Evolutionary conservation across 2,113 vertebrate genomes (phyloP), one percentile per base, ranked within the genome.

Genomic region (Menura novaehollandiae): DNA sequence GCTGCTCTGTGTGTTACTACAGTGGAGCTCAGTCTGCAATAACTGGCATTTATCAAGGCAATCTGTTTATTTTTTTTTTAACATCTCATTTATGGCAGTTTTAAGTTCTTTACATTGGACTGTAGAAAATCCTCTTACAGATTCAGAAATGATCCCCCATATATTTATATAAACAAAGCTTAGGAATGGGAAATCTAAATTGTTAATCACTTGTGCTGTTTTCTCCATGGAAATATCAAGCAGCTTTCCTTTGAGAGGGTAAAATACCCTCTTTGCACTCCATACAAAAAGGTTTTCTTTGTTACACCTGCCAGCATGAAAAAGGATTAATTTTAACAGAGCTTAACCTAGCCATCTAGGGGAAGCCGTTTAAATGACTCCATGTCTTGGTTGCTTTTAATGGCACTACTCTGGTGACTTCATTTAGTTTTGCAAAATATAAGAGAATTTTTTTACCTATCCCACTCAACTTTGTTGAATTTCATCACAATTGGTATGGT

Each of bases 311-410:
- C 96, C 96, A 98, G 97, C 91, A 85, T 97, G 93, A 96, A 96
- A 96, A 95, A 96, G 96, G 96, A 97, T 97, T 97, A 98, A 97
- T 96, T 98, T 97, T 96, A 98, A 97, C 91, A 97, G 96, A 95
- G 89, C 92, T 96, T 96, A 93, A 96, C 93, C 95, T 93, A 95
- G 49, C 75, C 79, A 95, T 92, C 91, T 78, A 85, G 75, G 93
- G 78, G 93, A 96, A 95, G 92, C 82, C 84, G 1, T 96, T 96
- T 91, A 90, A 95, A 96, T 93, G 88, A 96, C 90, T 96, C 91
- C 75, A 52, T 88, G 89, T 89, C 94, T 94, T 96, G 93, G 91
- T 96, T 95, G 89, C 88, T 96, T 95, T 96, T 93, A 96, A 89
- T 85, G 94, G 79, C 72, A 85, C 71, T 53, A 21, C 41, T 91